phyloP scores from a whole-genome alignment of 2,797 vertebrate genomes.

The Masticophis lateralis region DNA sequence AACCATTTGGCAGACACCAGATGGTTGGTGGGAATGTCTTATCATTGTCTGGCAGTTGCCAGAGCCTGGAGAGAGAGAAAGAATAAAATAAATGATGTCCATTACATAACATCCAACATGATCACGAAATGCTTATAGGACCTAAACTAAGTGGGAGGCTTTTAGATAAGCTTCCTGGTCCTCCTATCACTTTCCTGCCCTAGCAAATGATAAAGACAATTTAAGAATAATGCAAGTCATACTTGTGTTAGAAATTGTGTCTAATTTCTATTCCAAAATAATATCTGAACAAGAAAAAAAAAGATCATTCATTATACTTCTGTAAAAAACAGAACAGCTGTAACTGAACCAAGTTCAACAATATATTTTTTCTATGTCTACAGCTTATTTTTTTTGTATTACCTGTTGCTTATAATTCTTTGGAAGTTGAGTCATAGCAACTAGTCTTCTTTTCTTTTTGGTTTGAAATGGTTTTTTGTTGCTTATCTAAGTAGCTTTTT shows the following conservation, averaged over 20 bases:
- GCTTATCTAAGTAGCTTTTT: background rate
- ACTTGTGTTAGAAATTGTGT: background rate
- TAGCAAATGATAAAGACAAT: slow-evolving; percentile 1
- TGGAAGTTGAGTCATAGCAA: background rate
- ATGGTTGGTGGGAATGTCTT: slow-evolving; percentile 66
- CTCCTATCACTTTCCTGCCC: slow-evolving; percentile 19
- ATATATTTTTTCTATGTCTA: background rate
- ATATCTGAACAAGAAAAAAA: slow-evolving; percentile 5
- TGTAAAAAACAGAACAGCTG: slow-evolving; percentile 15
- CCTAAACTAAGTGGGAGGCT: slow-evolving; percentile 32
- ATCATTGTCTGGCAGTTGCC: slow-evolving; percentile 55
- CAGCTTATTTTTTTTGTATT: background rate
- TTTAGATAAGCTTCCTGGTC: background rate
- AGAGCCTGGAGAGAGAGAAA: slow-evolving; percentile 56
- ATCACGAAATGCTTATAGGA: slow-evolving; percentile 62
- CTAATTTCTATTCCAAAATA: background rate
- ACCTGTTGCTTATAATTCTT: background rate
- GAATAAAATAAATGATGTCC: slow-evolving; percentile 29
- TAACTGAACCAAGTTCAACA: background rate
- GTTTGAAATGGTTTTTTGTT: background rate
- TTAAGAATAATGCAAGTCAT: background rate
- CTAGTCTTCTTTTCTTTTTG: background rate
- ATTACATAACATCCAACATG: slow-evolving; percentile 51
- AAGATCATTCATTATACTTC: slow-evolving; percentile 3
- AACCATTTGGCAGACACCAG: slow-evolving; percentile 69